Conservation (phyloP, 2,113 vertebrate species). For the Probosciger aterrimus region DNA sequence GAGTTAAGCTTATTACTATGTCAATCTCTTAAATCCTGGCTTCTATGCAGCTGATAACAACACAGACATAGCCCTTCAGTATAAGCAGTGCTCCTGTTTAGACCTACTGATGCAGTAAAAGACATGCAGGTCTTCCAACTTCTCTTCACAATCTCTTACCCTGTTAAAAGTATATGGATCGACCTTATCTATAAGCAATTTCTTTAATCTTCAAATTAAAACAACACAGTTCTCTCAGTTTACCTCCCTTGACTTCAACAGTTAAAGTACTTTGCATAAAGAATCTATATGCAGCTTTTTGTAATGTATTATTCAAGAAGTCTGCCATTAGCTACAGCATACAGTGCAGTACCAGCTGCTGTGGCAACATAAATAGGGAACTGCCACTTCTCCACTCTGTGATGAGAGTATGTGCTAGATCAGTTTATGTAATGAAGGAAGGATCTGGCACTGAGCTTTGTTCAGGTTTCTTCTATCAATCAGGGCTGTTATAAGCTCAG, state of each 20-base stretch:
- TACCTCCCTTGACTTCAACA: background rate
- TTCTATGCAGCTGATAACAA: background rate
- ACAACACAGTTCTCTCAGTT: background rate
- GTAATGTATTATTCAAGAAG: slow-evolving; percentile 41
- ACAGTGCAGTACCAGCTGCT: background rate
- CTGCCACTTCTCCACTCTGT: background rate
- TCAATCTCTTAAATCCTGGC: slow-evolving; percentile 4
- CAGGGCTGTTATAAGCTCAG: background rate
- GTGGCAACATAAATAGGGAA: background rate
- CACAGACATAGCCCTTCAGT: background rate
- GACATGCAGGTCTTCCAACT: background rate
- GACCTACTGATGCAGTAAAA: background rate
- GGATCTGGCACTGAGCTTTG: background rate
- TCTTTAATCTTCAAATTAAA: slow-evolving; percentile 4
- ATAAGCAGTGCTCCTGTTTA: background rate
- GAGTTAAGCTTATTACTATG: slow-evolving; percentile 1
- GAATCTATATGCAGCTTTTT: background rate
- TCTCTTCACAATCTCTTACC: background rate
- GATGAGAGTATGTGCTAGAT: background rate
- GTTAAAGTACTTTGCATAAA: background rate
- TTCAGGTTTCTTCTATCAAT: background rate
- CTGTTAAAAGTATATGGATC: background rate
- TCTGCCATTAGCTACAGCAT: background rate
- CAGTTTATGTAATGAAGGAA: background rate
- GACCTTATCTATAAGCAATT: background rate